Conservation (phyloP, 2,888 invertebrate species). For the Harpalus rubripes region DNA sequence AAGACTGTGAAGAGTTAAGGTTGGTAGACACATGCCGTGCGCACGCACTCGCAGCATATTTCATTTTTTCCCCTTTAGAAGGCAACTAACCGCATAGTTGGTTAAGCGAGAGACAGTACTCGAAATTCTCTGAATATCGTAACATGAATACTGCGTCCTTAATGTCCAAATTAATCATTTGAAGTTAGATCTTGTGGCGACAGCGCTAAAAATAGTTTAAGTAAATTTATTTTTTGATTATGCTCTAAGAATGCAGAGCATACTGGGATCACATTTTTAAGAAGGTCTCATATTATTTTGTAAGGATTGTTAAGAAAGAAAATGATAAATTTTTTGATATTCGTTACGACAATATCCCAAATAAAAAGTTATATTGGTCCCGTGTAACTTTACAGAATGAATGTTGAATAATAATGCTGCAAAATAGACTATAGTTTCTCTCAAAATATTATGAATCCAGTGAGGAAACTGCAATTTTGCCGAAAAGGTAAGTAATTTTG, state of each 20-base stretch:
- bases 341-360: neutral
- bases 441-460: no score
- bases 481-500: no score
- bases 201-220: slow-evolving; percentile 59
- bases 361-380: no score
- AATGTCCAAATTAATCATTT: slow-evolving; percentile 63
- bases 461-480: no score
- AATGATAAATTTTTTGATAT: no score
- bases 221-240: slow-evolving; percentile 58
- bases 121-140: slow-evolving; percentile 58
- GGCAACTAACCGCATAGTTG: slow-evolving; percentile 46
- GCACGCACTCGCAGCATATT: slow-evolving; percentile 13
- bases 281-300: slow-evolving; percentile 5
- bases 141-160: slow-evolving; percentile 52
- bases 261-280: slow-evolving; percentile 32
- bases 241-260: slow-evolving; percentile 25
- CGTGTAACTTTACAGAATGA: no score
- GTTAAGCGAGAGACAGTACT: slow-evolving; percentile 37
- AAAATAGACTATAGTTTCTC: no score
- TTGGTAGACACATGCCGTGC: neutral
- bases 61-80: slow-evolving; percentile 28
- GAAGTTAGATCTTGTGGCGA: slow-evolving; percentile 51
- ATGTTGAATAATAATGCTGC: no score
- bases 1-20: slow-evolving; percentile 8
- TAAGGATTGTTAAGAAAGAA: neutral